A percentile compares a stretch with the other conserved stretches of the same genome.
phyloP scores from a whole-genome alignment of 1,140 invertebrate genomes.

The Magallana gigas region DNA sequence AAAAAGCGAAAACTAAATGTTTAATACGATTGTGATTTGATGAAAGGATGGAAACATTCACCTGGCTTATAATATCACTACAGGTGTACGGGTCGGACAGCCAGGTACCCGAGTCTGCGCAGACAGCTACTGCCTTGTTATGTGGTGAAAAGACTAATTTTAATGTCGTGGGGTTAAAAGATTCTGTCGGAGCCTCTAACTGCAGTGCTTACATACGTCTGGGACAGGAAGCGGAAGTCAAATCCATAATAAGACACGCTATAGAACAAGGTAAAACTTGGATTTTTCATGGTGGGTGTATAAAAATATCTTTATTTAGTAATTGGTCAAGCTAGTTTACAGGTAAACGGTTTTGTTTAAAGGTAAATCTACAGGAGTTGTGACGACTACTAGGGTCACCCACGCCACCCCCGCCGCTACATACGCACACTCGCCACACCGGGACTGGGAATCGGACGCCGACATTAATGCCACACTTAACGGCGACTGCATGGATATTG shows the following conservation, averaged over 20 bases:
- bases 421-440: slow-evolving; percentile 88
- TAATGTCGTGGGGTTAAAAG: slow-evolving; percentile 88
- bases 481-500: slow-evolving; percentile 79
- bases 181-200: slow-evolving; percentile 82
- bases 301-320: too few relatives aligned
- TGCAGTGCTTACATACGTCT: slow-evolving; percentile 42
- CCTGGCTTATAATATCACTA: background rate
- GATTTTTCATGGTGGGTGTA: too few relatives aligned
- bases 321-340: too few relatives aligned
- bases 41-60: too few relatives aligned
- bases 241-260: slow-evolving; percentile 83
- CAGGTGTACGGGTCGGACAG: slow-evolving; percentile 94
- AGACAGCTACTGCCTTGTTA: slow-evolving; percentile 92
- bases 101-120: slow-evolving; percentile 93
- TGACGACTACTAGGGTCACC: slow-evolving; percentile 94
- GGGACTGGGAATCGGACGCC: slow-evolving; percentile 76
- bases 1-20: too few relatives aligned
- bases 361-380: slow-evolving; percentile 91
- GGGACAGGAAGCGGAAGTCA: slow-evolving; percentile 76
- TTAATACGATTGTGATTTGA: too few relatives aligned
- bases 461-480: slow-evolving; percentile 49
- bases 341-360: background rate
- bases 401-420: slow-evolving; percentile 93
- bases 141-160: slow-evolving; percentile 92
- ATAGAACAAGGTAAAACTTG: slow-evolving; percentile 51